Conservation (phyloP, 2,797 vertebrate genomes). For the Lepus oiostolus region DNA sequence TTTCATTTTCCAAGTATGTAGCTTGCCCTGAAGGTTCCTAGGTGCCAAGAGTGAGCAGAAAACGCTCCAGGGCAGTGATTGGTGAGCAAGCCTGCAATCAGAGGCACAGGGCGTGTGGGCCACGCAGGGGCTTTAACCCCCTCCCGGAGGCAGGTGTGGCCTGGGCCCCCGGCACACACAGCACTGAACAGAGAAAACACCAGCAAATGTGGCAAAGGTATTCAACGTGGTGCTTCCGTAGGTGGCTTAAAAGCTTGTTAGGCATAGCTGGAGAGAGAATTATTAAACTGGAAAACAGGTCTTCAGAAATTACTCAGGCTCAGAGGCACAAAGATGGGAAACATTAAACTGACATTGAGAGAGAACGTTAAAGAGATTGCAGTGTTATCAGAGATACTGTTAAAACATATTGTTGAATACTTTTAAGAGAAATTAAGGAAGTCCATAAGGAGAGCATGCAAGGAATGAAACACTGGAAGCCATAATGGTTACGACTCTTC, state of each 20-base stretch:
- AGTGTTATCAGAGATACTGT: neutral
- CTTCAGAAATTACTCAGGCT: neutral
- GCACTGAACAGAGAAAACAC: neutral
- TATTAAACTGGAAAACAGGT: conserved; percentile 25
- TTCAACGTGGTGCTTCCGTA: conserved; percentile 20
- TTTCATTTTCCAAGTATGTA: neutral
- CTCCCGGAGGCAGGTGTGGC: neutral
- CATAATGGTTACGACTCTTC: neutral
- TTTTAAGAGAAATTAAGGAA: neutral
- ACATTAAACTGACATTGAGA: neutral
- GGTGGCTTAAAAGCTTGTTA: neutral
- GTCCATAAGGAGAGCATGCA: neutral
- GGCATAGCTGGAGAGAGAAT: conserved; percentile 26
- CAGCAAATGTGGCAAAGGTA: conserved; percentile 29
- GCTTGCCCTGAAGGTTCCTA: neutral
- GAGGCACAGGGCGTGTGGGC: neutral
- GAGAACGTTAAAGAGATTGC: neutral
- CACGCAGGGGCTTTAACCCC: neutral
- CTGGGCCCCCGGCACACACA: neutral
- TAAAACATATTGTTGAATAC: neutral
- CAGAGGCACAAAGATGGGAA: conserved; percentile 9
- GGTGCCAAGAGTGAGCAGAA: neutral
- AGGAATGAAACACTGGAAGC: neutral
- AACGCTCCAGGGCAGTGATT: neutral
- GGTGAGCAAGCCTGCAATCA: neutral